phyloP scores from a whole-genome alignment of 2,888 invertebrate genomes.

The Timema podura region DNA sequence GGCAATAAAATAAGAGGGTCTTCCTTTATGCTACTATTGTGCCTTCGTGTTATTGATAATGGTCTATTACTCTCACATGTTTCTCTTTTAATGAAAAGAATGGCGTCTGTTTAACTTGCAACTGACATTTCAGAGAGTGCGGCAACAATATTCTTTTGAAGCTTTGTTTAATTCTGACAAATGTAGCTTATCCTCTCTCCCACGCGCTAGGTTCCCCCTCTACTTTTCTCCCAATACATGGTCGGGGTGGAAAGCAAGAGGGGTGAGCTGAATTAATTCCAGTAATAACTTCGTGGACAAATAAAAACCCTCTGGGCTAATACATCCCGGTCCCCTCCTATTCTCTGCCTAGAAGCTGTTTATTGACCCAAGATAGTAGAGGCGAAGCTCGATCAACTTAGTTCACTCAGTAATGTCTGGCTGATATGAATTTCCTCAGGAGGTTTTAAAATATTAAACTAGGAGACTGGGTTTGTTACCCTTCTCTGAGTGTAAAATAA shows the following conservation, averaged over 20 bases:
- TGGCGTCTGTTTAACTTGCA: not conserved
- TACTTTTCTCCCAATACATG: not conserved
- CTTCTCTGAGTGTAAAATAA: too few species aligned
- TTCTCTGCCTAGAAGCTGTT: too few species aligned
- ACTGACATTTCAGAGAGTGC: not conserved
- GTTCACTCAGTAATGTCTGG: too few species aligned
- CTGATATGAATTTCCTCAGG: too few species aligned
- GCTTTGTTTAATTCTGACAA: slow-evolving; percentile 14
- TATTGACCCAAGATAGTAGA: too few species aligned
- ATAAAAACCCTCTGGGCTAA: slow-evolving; percentile 1
- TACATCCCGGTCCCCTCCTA: not conserved
- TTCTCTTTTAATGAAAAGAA: slow-evolving; percentile 10
- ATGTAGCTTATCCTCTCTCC: slow-evolving; percentile 1
- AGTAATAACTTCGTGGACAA: slow-evolving; percentile 13
- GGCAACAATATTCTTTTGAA: too few species aligned
- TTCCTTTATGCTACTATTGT: too few species aligned
- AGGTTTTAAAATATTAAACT: too few species aligned
- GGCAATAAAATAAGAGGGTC: too few species aligned
- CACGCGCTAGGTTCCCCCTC: not conserved
- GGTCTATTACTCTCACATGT: slow-evolving; percentile 9
- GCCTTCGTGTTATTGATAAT: not conserved
- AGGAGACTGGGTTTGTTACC: too few species aligned
- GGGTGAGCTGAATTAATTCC: slow-evolving; percentile 17
- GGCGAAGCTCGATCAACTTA: too few species aligned
- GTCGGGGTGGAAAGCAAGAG: not conserved